phyloP scores from a whole-genome alignment of 2,113 vertebrate genomes.

The Cinclus mexicanus region DNA sequence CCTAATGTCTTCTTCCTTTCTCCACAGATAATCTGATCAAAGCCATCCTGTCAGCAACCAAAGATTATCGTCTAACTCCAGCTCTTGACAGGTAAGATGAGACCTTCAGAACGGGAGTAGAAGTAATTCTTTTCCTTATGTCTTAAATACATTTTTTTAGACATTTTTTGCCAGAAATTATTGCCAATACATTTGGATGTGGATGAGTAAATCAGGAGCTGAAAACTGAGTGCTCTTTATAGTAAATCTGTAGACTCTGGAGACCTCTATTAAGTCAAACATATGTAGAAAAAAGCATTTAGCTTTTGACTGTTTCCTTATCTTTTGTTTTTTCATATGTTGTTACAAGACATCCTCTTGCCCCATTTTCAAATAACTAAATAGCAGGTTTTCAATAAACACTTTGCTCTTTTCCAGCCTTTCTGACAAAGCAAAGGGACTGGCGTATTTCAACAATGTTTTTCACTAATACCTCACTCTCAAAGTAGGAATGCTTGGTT shows the following conservation, averaged over 20 bases:
- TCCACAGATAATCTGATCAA: conserved; percentile 91
- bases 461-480: not conserved
- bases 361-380: not conserved
- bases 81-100: conserved; percentile 87
- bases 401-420: not conserved
- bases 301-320: not conserved
- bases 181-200: not conserved
- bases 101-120: not conserved
- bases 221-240: not conserved
- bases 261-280: not conserved
- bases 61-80: conserved; percentile 87
- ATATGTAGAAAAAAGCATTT: not conserved
- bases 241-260: not conserved
- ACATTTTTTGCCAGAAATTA: not conserved
- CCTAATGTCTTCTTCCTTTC: conserved; percentile 55
- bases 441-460: not conserved
- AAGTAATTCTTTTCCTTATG: not conserved
- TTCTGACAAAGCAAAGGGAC: not conserved
- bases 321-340: conserved; percentile 8
- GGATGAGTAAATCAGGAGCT: not conserved
- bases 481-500: not conserved
- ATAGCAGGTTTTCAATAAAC: not conserved
- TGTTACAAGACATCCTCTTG: not conserved
- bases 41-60: conserved; percentile 87
- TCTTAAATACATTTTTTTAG: not conserved